Conservation (phyloP, 2,797 vertebrate genomes). For the Xenopus petersii region DNA sequence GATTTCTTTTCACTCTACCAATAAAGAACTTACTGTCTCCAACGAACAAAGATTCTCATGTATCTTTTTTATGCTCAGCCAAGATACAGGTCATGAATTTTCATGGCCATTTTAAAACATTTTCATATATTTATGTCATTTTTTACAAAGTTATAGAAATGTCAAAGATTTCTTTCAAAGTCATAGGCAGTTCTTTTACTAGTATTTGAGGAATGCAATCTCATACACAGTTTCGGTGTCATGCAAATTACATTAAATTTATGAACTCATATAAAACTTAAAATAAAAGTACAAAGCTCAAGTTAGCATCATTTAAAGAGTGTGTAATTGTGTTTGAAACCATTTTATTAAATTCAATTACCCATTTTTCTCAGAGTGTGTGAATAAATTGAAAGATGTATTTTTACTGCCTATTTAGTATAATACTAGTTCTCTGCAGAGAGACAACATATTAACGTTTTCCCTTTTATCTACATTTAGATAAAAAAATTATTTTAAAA, state of each 20-base stretch:
- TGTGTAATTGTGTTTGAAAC: constrained; percentile 3
- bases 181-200: constrained; percentile 10
- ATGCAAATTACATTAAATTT: constrained; percentile 1
- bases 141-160: constrained; percentile 32
- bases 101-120: constrained; percentile 30
- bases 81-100: constrained; percentile 36
- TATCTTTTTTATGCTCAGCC: constrained; percentile 22
- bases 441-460: too few relatives aligned
- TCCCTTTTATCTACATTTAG: too few relatives aligned
- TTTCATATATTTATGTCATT: constrained; percentile 40
- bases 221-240: background rate
- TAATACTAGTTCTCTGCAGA: too few relatives aligned
- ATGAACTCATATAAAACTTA: background rate
- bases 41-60: constrained; percentile 16
- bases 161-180: constrained; percentile 38
- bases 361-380: background rate
- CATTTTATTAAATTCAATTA: background rate
- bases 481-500: too few relatives aligned
- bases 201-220: background rate
- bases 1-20: constrained; percentile 18
- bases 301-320: constrained; percentile 4
- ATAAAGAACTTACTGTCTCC: constrained; percentile 20
- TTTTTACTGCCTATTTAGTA: too few relatives aligned
- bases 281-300: background rate
- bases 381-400: too few relatives aligned